A percentile compares a stretch with the other conserved stretches of the same genome.
Evolutionary conservation across 2,888 invertebrate species (phyloP).

Genomic region (Pinctada fucata): DNA sequence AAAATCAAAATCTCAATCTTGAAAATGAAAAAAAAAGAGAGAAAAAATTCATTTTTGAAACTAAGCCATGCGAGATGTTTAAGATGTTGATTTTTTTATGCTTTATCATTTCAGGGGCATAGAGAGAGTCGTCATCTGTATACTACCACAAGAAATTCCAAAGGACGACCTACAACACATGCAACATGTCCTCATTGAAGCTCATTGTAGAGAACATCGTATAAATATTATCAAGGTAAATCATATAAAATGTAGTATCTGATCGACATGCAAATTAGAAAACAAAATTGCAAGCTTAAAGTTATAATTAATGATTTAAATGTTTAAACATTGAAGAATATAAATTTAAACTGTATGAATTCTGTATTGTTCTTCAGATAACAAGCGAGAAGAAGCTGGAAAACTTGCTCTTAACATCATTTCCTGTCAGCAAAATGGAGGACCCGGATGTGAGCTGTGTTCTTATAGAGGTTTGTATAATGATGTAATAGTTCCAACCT

Average conservation of each 20-base stretch:
- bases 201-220: conserved; percentile 26
- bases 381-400: conserved; percentile 13
- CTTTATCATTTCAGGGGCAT: conserved; percentile 5
- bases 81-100: no score
- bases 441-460: conserved; percentile 27
- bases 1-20: no score
- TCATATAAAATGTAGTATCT: no score
- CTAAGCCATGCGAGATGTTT: no score
- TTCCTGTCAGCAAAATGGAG: not conserved
- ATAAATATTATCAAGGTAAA: conserved; percentile 22
- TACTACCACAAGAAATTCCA: conserved; percentile 12
- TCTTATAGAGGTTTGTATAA: conserved; percentile 14
- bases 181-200: conserved; percentile 26
- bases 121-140: conserved; percentile 19
- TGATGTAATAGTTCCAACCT: not conserved
- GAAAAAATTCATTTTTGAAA: no score
- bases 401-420: not conserved
- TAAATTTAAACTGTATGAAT: no score
- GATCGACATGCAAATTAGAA: no score
- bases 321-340: no score
- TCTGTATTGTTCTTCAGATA: not conserved
- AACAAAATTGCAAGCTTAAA: no score
- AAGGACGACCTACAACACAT: conserved; percentile 22
- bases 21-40: no score
- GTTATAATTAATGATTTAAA: no score